These are phyloP conservation scores for Epinephelus lanceolatus DNA, from an alignment of 2,113 vertebrate genomes.

Conservation along the genomic window DNA sequence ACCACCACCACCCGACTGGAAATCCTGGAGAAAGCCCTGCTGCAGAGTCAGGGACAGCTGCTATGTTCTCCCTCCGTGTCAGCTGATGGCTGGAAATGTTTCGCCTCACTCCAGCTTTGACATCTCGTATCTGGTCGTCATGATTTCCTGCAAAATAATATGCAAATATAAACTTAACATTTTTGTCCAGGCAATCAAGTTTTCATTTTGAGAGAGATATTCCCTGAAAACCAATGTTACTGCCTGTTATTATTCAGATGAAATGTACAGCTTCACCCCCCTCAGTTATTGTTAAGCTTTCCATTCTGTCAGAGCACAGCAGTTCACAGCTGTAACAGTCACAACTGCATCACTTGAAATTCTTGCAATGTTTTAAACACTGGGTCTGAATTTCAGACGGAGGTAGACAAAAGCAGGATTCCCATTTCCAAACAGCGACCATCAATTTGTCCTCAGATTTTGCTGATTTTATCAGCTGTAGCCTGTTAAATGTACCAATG, in stretches of 20 bases:
- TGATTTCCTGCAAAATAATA: slow-evolving; percentile 86
- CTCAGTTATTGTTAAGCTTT: not conserved
- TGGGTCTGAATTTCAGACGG: not conserved
- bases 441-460: not conserved
- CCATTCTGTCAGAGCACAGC: not conserved
- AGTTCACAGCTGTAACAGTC: not conserved
- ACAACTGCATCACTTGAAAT: not conserved
- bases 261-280: too few species aligned
- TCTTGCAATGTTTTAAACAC: not conserved
- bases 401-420: not conserved
- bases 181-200: not conserved
- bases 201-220: slow-evolving; percentile 5
- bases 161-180: not conserved
- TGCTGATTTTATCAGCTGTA: not conserved
- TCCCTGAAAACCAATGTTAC: not conserved
- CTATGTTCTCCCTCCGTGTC: slow-evolving; percentile 23
- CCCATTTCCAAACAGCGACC: not conserved
- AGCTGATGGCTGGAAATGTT: not conserved
- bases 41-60: slow-evolving; percentile 28
- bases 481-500: not conserved
- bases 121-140: slow-evolving; percentile 93
- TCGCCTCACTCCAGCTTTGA: slow-evolving; percentile 89
- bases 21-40: slow-evolving; percentile 30
- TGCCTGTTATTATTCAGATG: not conserved
- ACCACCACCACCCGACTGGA: slow-evolving; percentile 18